Percentiles rank a stretch among this genome's conserved stretches.
phyloP scores from a whole-genome alignment of 2,797 vertebrate species.

The Australoheros facetus region DNA sequence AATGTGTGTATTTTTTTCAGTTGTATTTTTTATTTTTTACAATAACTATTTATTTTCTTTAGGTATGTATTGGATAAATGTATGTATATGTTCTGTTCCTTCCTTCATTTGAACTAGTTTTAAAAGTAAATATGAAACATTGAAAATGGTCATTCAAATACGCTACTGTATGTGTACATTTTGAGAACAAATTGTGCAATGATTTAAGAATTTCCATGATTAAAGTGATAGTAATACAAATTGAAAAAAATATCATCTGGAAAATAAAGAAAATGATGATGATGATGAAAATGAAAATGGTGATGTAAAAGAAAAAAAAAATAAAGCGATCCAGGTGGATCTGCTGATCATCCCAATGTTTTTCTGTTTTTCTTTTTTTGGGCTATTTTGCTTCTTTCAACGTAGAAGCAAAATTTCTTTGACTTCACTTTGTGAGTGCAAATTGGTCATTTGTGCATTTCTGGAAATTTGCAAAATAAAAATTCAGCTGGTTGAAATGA shows the following conservation, averaged over 20 bases:
- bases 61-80: slow-evolving; percentile 85
- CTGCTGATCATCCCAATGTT: slow-evolving; percentile 51
- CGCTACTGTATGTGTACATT: slow-evolving; percentile 83
- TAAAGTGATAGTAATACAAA: slow-evolving; percentile 76
- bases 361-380: not conserved
- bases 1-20: slow-evolving; percentile 87
- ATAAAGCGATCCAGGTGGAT: slow-evolving; percentile 72
- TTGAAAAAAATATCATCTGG: slow-evolving; percentile 70
- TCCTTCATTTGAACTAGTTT: slow-evolving; percentile 82
- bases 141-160: slow-evolving; percentile 80
- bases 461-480: too few species aligned
- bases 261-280: slow-evolving; percentile 72
- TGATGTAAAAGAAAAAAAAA: slow-evolving; percentile 70
- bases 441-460: too few species aligned
- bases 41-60: slow-evolving; percentile 85
- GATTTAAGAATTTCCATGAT: slow-evolving; percentile 79
- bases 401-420: too few species aligned
- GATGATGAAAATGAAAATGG: slow-evolving; percentile 54
- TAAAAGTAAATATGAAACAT: slow-evolving; percentile 79
- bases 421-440: too few species aligned
- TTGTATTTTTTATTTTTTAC: slow-evolving; percentile 86
- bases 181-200: slow-evolving; percentile 81
- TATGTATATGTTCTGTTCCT: slow-evolving; percentile 83
- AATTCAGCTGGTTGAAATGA: too few species aligned
- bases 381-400: not conserved